Evolutionary conservation across 2,113 vertebrate species (phyloP).

Genomic region (Cephalopholis sonnerati): DNA sequence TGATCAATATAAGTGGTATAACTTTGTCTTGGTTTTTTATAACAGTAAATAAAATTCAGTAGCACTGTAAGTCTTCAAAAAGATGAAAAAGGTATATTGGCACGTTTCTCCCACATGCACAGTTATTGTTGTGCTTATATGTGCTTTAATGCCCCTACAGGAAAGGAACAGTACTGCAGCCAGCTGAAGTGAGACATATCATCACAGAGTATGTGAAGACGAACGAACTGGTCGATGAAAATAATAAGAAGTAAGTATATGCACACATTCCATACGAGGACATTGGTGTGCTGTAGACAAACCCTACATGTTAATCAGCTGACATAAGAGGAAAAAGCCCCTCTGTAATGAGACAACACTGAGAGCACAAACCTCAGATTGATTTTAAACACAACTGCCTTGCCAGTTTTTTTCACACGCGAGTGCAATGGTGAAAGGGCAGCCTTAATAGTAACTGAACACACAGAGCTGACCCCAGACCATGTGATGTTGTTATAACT

Average conservation of each 20-base stretch:
- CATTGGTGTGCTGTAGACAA: too few species aligned
- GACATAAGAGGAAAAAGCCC: background rate
- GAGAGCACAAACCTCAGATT: too few species aligned
- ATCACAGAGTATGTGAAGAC: constrained; percentile 92
- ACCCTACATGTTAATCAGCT: background rate
- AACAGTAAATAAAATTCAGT: too few species aligned
- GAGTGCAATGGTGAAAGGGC: constrained; percentile 28
- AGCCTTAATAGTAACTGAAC: background rate
- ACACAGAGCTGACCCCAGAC: background rate
- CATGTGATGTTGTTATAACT: constrained; percentile 42
- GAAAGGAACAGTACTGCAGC: constrained; percentile 90
- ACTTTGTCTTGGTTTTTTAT: background rate
- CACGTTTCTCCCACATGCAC: constrained; percentile 2
- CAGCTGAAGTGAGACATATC: constrained; percentile 88
- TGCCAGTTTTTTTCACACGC: too few species aligned
- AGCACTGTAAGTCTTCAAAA: background rate
- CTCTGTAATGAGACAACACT: background rate
- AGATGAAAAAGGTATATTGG: background rate
- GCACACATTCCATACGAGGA: too few species aligned
- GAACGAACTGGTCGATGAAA: constrained; percentile 90
- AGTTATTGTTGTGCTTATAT: too few species aligned
- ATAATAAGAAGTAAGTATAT: constrained; percentile 92
- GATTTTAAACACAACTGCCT: too few species aligned
- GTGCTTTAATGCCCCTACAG: constrained; percentile 74
- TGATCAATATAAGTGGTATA: background rate